Conservation (phyloP, 2,113 vertebrate genomes). For the Tinamus guttatus region DNA sequence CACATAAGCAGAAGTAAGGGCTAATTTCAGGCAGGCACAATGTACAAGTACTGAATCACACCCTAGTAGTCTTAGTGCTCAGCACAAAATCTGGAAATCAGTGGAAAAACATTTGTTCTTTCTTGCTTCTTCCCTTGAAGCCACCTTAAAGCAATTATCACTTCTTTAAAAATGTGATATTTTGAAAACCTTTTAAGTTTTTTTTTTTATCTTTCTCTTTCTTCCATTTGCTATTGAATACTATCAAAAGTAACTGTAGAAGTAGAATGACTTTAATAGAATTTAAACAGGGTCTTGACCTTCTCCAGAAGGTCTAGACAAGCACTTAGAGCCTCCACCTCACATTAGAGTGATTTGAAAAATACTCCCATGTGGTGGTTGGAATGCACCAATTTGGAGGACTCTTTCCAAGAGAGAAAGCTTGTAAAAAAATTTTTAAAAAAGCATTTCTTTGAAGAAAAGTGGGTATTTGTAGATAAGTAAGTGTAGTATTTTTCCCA, state of each 20-base stretch:
- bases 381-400: background rate
- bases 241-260: background rate
- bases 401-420: background rate
- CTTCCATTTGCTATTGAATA: background rate
- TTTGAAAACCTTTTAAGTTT: slow-evolving; percentile 36
- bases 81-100: background rate
- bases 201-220: slow-evolving; percentile 21
- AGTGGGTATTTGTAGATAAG: background rate
- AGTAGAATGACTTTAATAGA: slow-evolving; percentile 8
- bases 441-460: slow-evolving; percentile 1
- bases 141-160: background rate
- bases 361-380: background rate
- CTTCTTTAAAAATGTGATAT: background rate
- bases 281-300: slow-evolving; percentile 15
- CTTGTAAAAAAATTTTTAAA: background rate
- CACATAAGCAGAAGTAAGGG: background rate
- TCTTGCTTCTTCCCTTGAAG: background rate
- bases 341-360: background rate
- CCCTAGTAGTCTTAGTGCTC: accelerated
- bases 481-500: background rate
- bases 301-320: background rate
- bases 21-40: background rate
- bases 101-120: background rate
- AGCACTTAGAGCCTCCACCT: slow-evolving; percentile 13
- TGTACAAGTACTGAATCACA: background rate